Percentiles rank a stretch among this genome's conserved stretches.
These are phyloP conservation scores for Paratilapia polleni DNA, from an alignment of 2,113 vertebrate species.

Conservation along the genomic window DNA sequence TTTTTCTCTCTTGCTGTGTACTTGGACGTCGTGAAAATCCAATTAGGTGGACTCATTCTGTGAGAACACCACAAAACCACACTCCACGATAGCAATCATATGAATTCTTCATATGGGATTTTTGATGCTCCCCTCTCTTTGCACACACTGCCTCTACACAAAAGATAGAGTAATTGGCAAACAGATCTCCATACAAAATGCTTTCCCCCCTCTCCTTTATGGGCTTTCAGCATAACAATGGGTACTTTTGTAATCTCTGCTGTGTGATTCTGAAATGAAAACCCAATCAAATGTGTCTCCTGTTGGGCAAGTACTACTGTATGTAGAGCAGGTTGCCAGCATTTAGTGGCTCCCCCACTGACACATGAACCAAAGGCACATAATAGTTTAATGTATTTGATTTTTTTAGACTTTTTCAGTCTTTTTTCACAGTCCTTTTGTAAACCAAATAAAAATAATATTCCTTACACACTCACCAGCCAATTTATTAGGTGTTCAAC, in stretches of 20 bases:
- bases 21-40: constrained; percentile 67
- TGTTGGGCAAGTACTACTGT: constrained; percentile 33
- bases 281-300: constrained; percentile 55
- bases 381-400: neutral
- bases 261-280: constrained; percentile 62
- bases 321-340: constrained; percentile 10
- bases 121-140: constrained; percentile 49
- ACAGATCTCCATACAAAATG: constrained; percentile 66
- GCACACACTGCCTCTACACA: constrained; percentile 63
- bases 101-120: constrained; percentile 72
- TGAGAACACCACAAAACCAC: constrained; percentile 51
- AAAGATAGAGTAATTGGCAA: constrained; percentile 73
- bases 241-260: constrained; percentile 60
- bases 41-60: constrained; percentile 74
- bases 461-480: neutral
- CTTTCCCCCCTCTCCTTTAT: constrained; percentile 55
- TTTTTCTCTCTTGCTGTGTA: constrained; percentile 24
- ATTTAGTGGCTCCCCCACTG: constrained; percentile 21
- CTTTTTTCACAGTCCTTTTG: constrained; percentile 5
- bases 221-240: constrained; percentile 67
- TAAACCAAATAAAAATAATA: constrained; percentile 26
- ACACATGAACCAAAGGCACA: constrained; percentile 26
- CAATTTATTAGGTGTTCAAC: neutral
- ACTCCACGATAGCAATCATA: constrained; percentile 60
- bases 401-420: constrained; percentile 10